A percentile compares a stretch with the other conserved stretches of the same genome.
Conservation (phyloP, 2,113 vertebrate species). For the western clawed frog (Xenopus tropicalis) region UCB_Xtro_10.0 CM004445.2:68211001-68211500, state of each 20-base stretch:
- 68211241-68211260: slow-evolving; percentile 66
- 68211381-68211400: slow-evolving; percentile 51
- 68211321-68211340: slow-evolving; percentile 61
- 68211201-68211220: slow-evolving; percentile 17
- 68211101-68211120: neutral
- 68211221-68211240: slow-evolving; percentile 48
- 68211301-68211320: slow-evolving; percentile 70
- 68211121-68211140: neutral
- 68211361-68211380: slow-evolving; percentile 68
- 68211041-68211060: neutral
- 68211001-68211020: neutral
- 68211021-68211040: slow-evolving; percentile 1
- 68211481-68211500: slow-evolving; percentile 48
- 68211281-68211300: slow-evolving; percentile 67
- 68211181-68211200: neutral
- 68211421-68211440: slow-evolving; percentile 49
- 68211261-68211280: slow-evolving; percentile 69
- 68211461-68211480: slow-evolving; percentile 51
- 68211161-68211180: neutral
- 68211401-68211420: slow-evolving; percentile 55
- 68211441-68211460: slow-evolving; percentile 56
- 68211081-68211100: neutral
- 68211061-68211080: neutral
- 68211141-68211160: neutral
- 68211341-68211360: slow-evolving; percentile 69